phyloP scores from a whole-genome alignment of 2,888 invertebrate species.

The Hypolimnas misippus region DNA sequence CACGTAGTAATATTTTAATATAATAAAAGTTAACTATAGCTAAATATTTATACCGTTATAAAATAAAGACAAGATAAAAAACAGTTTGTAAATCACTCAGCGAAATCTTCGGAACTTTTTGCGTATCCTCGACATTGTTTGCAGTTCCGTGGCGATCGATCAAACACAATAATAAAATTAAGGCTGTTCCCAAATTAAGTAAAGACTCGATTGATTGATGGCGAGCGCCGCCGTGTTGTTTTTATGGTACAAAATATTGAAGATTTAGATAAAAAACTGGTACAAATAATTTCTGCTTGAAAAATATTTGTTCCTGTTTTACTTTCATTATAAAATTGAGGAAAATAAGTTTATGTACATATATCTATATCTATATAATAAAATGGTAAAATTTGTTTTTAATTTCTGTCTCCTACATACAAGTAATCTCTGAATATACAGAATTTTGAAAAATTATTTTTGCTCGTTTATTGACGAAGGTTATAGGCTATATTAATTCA shows the following conservation, averaged over 20 bases:
- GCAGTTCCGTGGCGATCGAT: conserved; percentile 43
- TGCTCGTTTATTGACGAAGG: too few relatives aligned
- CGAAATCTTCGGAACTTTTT: conserved; percentile 26
- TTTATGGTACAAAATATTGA: conserved; percentile 1
- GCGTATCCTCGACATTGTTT: conserved; percentile 18
- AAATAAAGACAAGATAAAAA: conserved; percentile 6
- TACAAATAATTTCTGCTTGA: neutral
- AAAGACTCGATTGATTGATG: conserved; percentile 47
- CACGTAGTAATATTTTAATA: too few relatives aligned
- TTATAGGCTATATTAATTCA: too few relatives aligned
- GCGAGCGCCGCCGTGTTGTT: conserved; percentile 5
- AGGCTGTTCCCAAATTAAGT: conserved; percentile 49
- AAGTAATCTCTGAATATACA: too few relatives aligned
- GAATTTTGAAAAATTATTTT: too few relatives aligned
- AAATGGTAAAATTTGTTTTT: too few relatives aligned
- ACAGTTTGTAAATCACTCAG: conserved; percentile 35
- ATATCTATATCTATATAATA: too few relatives aligned
- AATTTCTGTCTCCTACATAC: too few relatives aligned
- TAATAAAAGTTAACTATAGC: too few relatives aligned
- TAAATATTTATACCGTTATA: neutral
- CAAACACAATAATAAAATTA: conserved; percentile 50
- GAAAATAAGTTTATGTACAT: too few relatives aligned
- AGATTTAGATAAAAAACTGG: neutral
- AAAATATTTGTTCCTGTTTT: neutral
- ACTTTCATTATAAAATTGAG: too few relatives aligned